Percentiles rank a stretch among this genome's conserved stretches.
These are phyloP conservation scores for Megaceryle maxima DNA, from an alignment of 2,113 vertebrate species.

Conservation along the genomic window DNA sequence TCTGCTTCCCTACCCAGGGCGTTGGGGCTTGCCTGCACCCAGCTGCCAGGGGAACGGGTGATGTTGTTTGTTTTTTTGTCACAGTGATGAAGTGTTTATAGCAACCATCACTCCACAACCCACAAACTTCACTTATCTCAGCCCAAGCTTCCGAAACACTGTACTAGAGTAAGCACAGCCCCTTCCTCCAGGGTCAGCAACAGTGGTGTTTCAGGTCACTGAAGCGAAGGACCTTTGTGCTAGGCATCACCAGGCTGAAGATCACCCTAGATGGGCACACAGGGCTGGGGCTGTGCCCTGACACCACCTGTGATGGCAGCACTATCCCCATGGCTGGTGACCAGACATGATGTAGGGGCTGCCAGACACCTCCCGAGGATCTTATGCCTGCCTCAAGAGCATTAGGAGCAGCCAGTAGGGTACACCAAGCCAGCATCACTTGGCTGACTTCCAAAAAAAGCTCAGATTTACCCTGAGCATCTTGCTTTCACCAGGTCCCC, in stretches of 20 bases:
- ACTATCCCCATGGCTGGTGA: neutral
- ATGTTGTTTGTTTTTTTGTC: slow-evolving; percentile 22
- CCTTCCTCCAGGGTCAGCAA: neutral
- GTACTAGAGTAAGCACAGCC: neutral
- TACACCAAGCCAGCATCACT: neutral
- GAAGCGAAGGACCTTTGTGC: neutral
- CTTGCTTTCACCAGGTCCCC: neutral
- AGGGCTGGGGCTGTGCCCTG: neutral
- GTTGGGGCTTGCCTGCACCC: neutral
- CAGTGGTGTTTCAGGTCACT: neutral
- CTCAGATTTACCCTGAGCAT: neutral
- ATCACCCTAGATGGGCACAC: accelerated
- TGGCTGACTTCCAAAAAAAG: neutral
- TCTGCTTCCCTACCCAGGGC: slow-evolving; percentile 6
- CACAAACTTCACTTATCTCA: neutral
- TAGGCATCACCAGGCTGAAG: neutral
- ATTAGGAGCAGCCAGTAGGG: neutral
- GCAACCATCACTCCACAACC: slow-evolving; percentile 12
- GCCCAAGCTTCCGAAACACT: neutral
- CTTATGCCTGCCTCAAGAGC: neutral
- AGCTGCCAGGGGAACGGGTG: neutral
- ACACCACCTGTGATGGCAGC: neutral
- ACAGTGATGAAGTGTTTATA: slow-evolving; percentile 48
- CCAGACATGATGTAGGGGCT: accelerated
- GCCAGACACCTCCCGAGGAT: neutral